A percentile compares a stretch with the other conserved stretches of the same genome.
Conservation (phyloP, 2,797 vertebrate genomes). For the Coreius guichenoti region DNA sequence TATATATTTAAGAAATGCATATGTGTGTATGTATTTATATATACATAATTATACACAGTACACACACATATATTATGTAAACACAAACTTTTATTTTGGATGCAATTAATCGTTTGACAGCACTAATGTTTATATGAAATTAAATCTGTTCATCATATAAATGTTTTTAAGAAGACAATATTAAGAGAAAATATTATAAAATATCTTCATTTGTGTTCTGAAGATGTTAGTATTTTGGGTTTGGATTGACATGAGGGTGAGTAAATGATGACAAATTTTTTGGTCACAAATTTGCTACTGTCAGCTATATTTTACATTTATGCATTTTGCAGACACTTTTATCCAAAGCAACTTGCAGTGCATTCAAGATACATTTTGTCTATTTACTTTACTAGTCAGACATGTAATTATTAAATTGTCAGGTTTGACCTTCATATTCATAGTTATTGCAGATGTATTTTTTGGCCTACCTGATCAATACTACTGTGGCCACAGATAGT, state of each 20-base stretch:
- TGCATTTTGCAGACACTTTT: background rate
- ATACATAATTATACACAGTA: too few relatives aligned
- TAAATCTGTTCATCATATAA: background rate
- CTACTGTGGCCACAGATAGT: constrained; percentile 77
- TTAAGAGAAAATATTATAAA: background rate
- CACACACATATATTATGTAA: too few relatives aligned
- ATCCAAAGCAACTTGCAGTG: background rate
- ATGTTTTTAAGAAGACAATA: background rate
- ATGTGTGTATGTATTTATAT: too few relatives aligned
- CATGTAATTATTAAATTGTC: background rate
- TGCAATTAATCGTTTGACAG: too few relatives aligned
- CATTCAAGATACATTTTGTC: background rate
- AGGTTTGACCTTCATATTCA: background rate
- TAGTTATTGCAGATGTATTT: background rate
- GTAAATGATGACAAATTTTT: background rate
- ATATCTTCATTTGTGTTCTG: background rate
- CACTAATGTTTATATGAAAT: background rate
- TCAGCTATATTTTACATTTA: background rate
- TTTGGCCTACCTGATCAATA: constrained; percentile 60
- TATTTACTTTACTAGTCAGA: background rate
- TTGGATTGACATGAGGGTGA: background rate
- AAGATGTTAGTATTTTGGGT: background rate
- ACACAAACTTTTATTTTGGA: too few relatives aligned
- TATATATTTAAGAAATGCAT: too few relatives aligned
- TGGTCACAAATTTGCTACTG: background rate